These are phyloP conservation scores for Syngnathus acus DNA, from an alignment of 2,797 vertebrate species.

Conservation along the genomic window DNA sequence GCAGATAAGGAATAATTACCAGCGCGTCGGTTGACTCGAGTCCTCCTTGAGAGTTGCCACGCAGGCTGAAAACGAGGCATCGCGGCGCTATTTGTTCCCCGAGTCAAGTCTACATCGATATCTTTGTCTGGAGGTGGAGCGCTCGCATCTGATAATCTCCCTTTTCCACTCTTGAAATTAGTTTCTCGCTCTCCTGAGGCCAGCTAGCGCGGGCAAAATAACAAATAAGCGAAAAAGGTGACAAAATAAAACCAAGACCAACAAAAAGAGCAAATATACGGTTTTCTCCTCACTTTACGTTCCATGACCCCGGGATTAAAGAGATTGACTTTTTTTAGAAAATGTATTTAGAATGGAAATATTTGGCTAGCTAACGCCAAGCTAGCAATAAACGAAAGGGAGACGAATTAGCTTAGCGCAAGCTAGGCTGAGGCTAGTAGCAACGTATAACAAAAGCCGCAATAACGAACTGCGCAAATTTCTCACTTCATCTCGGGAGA, in stretches of 20 bases:
- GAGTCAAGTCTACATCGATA: conserved; percentile 53
- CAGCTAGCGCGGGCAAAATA: conserved; percentile 45
- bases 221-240: conserved; percentile 50
- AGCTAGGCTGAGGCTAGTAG: no score
- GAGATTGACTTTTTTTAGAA: no score
- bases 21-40: conserved; percentile 41
- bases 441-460: no score
- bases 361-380: no score
- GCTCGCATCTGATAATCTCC: conserved; percentile 61
- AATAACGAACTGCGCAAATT: no score
- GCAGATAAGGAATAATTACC: conserved; percentile 67
- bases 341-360: no score
- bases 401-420: no score
- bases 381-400: no score
- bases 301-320: no score
- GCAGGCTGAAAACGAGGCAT: conserved; percentile 42
- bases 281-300: no score
- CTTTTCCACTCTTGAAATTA: conserved; percentile 62
- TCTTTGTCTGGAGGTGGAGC: conserved; percentile 59
- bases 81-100: conserved; percentile 43
- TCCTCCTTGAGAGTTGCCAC: conserved; percentile 51
- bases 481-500: no score
- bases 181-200: conserved; percentile 57
- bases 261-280: no score
- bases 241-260: background rate